These are phyloP conservation scores for Caenorhabditis brenneri DNA, from an alignment of 1,140 invertebrate genomes.

Conservation along the genomic window DNA sequence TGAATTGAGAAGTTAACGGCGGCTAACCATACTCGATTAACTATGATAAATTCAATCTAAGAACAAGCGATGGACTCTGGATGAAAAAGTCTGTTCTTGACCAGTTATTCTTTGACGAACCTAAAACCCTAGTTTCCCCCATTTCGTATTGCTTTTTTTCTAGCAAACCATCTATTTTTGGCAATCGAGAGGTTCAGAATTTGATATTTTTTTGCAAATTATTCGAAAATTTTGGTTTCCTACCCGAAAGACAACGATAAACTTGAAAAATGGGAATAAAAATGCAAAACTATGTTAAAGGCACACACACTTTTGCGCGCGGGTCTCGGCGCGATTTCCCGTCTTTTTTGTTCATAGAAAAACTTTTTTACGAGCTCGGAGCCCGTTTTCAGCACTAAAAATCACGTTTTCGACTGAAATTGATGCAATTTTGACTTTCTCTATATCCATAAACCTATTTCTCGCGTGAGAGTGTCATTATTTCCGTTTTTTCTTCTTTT, in stretches of 20 bases:
- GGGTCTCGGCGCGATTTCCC: slow-evolving; percentile 15
- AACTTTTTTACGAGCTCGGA: background rate
- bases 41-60: too few species aligned
- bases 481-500: background rate
- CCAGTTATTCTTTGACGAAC: too few species aligned
- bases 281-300: slow-evolving; percentile 3
- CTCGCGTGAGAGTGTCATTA: background rate
- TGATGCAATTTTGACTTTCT: background rate
- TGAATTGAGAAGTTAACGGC: too few species aligned
- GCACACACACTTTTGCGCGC: background rate
- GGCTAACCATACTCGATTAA: too few species aligned
- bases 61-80: too few species aligned
- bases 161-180: too few species aligned
- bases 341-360: background rate
- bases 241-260: background rate
- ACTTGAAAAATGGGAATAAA: background rate
- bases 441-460: background rate
- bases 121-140: too few species aligned
- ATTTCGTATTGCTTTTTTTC: too few species aligned
- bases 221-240: background rate
- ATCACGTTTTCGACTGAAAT: background rate
- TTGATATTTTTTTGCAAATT: background rate
- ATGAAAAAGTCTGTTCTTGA: too few species aligned
- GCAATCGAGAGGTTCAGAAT: too few species aligned
- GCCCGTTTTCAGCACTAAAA: background rate